Evolutionary conservation across 2,113 vertebrate species (phyloP), one percentile per base, ranked within the genome.

Genomic region (Ageneiosus marmoratus): DNA sequence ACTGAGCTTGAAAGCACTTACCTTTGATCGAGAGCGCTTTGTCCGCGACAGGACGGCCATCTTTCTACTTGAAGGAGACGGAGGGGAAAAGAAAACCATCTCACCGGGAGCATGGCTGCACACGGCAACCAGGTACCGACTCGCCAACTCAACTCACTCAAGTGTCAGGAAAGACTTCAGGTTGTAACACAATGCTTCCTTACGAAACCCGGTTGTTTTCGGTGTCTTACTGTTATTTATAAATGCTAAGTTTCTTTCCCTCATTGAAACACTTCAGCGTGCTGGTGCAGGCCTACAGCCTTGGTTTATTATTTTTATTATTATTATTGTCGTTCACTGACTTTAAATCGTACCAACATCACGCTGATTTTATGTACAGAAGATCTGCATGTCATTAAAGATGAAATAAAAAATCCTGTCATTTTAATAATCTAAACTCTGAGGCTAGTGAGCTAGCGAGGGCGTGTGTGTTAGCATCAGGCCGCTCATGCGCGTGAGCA

Each of bases 21-120:
- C 4, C 4, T 29, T 10, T 18, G 63, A 48, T 13, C 27, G 4
- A 51, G 48, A 65, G 78, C 78, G 78, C 29, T 69, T 67, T 37
- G 76, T 58, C 55, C 76, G 73, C 24, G 34, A 78, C 76, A 27
- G 55, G 73, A 27, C 44, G 44, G 46, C 44, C 44, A 80, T 69
- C 60, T 50, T 75, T 51, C 16, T 24, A 27, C 55, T 41, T 48
- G 77, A 46, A 29, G 41, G 56, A 44, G 58, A 48, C n/a, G 60
- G 51, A 63, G 44, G 37, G 24, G 55, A n/a, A 18, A 27, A 75
- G 44, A 18, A 27, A 75, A 22, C 1, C 73, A 90, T 88, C 91
- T 92, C 88, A 93, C 92, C 89, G 92, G 93, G 93, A 95, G 94
- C 94, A 95, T 95, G 94, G 94, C 94, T 92, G 92, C 94, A 87